These are phyloP conservation scores for Girardinichthys multiradiatus DNA, from an alignment of 2,113 vertebrate species.

Conservation along the genomic window DNA sequence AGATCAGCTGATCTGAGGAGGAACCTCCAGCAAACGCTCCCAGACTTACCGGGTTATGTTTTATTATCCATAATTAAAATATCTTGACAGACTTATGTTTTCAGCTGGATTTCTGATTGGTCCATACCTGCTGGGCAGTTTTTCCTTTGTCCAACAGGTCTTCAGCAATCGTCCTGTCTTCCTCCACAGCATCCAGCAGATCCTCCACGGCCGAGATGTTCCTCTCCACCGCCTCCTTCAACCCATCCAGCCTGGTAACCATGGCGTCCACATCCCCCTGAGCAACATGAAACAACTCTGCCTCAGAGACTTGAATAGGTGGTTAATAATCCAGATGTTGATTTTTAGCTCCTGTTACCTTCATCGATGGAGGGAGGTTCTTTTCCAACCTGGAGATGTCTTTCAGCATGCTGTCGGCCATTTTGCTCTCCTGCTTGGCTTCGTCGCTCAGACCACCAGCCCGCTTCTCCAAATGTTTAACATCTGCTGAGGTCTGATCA, in stretches of 20 bases:
- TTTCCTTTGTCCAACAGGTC: slow-evolving; percentile 55
- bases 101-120: background rate
- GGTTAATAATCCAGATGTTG: background rate
- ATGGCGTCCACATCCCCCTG: slow-evolving; percentile 58
- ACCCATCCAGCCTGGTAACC: slow-evolving; percentile 33
- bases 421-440: slow-evolving; percentile 65
- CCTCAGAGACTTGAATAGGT: background rate
- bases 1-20: background rate
- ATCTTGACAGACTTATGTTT: background rate
- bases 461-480: slow-evolving; percentile 64
- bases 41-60: background rate
- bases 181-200: slow-evolving; percentile 34
- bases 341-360: slow-evolving; percentile 42
- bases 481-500: slow-evolving; percentile 46
- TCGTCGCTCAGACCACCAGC: slow-evolving; percentile 41
- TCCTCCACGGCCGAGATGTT: slow-evolving; percentile 34
- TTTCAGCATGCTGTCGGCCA: slow-evolving; percentile 51
- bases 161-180: background rate
- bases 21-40: background rate
- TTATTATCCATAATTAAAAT: background rate
- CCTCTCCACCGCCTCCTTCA: slow-evolving; percentile 30
- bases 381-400: slow-evolving; percentile 59
- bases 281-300: background rate
- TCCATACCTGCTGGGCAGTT: slow-evolving; percentile 68
- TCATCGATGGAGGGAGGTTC: slow-evolving; percentile 51